Conservation (phyloP, 92 coral and sea anemone species). For the Palythoa grandis region DNA sequence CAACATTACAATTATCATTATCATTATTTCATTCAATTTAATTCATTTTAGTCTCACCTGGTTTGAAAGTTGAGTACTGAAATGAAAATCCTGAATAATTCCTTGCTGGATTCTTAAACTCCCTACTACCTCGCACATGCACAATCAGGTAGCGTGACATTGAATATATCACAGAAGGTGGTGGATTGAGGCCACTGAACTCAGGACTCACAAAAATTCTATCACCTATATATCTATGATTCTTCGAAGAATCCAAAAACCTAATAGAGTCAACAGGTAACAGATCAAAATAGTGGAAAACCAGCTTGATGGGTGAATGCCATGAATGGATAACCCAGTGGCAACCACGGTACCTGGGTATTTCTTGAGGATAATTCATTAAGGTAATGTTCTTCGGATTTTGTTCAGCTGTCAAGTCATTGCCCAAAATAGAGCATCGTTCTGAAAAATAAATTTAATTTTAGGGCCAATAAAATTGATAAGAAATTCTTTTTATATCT, state of each 20-base stretch:
- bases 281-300: constrained; percentile 15
- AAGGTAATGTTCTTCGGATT: constrained; percentile 17
- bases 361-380: background rate
- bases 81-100: constrained; percentile 9
- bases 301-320: background rate
- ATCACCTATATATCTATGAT: background rate
- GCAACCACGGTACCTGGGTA: background rate
- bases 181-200: background rate
- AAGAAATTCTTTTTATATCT: too few relatives aligned
- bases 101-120: background rate
- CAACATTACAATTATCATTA: background rate
- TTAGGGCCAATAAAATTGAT: too few relatives aligned
- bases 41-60: background rate
- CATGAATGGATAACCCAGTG: constrained; percentile 3
- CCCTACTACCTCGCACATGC: background rate
- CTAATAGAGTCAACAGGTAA: constrained; percentile 12
- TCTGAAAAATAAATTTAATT: background rate
- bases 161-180: constrained; percentile 34
- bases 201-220: constrained; percentile 22
- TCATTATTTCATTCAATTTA: too few relatives aligned
- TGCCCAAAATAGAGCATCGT: background rate
- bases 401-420: background rate
- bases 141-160: constrained; percentile 1
- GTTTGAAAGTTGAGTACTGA: constrained; percentile 17
- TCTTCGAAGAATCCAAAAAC: constrained; percentile 30